Conservation (phyloP, 2,113 vertebrate species). For the Myotis brandtii region DNA sequence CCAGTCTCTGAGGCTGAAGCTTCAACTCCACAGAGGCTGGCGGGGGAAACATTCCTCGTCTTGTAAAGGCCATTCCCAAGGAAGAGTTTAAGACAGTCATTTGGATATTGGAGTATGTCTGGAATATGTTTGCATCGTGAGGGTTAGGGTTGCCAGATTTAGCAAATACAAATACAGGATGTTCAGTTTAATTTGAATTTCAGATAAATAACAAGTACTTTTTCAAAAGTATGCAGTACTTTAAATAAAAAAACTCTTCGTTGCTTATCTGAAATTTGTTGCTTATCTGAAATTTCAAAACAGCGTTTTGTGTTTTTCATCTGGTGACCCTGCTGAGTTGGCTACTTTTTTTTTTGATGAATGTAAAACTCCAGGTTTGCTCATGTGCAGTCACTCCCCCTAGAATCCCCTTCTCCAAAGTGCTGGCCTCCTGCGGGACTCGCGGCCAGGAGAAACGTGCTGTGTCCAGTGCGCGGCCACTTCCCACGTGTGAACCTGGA, state of each 20-base stretch:
- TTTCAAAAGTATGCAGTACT: not conserved
- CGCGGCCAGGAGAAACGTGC: not conserved
- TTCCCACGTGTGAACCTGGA: conserved; percentile 22
- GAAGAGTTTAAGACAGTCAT: not conserved
- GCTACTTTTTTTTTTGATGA: not conserved
- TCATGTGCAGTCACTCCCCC: not conserved
- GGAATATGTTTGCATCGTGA: not conserved
- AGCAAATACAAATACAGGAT: conserved; percentile 13
- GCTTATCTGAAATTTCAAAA: conserved; percentile 47
- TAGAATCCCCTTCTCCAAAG: not conserved
- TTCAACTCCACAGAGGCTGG: not conserved
- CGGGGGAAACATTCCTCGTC: not conserved
- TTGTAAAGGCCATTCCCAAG: conserved; percentile 5
- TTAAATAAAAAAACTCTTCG: not conserved
- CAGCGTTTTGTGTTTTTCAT: not conserved
- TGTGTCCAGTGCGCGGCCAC: not conserved
- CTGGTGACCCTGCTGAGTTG: not conserved
- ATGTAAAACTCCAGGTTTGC: conserved; percentile 17
- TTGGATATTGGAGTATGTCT: not conserved
- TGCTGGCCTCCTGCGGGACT: not conserved
- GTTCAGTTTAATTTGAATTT: conserved; percentile 32
- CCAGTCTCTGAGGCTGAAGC: not conserved
- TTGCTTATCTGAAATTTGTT: not conserved
- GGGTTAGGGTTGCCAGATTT: not conserved
- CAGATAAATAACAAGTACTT: not conserved